Base-by-base conservation (phyloP, 2,797 vertebrate genomes). In the Coracias cyanogaster region DNA sequence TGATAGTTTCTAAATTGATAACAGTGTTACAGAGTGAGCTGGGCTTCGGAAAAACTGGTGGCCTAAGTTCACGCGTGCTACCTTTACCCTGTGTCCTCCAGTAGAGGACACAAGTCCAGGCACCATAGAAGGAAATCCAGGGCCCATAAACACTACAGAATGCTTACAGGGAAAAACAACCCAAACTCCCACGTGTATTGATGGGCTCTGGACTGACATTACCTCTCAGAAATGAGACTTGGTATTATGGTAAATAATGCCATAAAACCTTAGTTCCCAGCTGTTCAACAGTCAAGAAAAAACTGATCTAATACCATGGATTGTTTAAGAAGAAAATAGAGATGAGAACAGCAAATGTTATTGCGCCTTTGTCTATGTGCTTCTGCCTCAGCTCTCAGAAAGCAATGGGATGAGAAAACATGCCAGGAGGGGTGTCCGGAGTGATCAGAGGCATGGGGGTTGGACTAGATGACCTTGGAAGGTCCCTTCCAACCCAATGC, bases 151-250 rank as follows among this genome's bases (percentile, higher is more conserved):
- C 15, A 6, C 39, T 35, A 3, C 1, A 0, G 60, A 21, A 18
- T 45, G 26, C 35, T 25, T 33, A n/a, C 25, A 55, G 41, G 35
- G 35, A 26, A 29, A 81, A 71, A 3, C 19, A 86, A 12, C 25
- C 24, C 28, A 21, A 74, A 61, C 15, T 55, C n/a, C 39, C 17
- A 29, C 22, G 45, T 0, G 1, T 45, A 39, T 22, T 22, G 8
- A 10, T 77, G 22, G 31, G 33, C 51, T 84, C 66, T 65, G 55
- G 22, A 33, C 72, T 90, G 58, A 67, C 28, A 6, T 85, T 58
- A 39, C 31, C 9, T 83, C 28, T 85, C 35, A 73, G 79, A 90
- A 95, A 58, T 35, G 21, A 86, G 33, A n/a, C 39, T 77, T 80
- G 72, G 16, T 85, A 29, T 57, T 82, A 9, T 31, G 46, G 21